Conservation (phyloP, 2,113 vertebrate genomes). For the Callionymus lyra region DNA sequence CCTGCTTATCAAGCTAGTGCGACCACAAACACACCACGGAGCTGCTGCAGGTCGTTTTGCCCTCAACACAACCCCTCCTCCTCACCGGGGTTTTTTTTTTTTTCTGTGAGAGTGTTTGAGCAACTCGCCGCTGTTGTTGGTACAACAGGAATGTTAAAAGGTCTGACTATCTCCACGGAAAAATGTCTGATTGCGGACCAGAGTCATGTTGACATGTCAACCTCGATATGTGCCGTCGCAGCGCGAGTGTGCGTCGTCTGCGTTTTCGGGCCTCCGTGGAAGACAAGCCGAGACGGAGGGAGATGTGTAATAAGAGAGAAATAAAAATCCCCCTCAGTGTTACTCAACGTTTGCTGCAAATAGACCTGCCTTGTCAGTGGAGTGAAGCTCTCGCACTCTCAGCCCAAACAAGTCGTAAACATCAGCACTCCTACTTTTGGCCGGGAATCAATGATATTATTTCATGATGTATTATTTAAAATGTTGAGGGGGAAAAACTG, state of each 20-base stretch:
- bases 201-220: constrained; percentile 52
- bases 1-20: constrained; percentile 40
- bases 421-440: too few species aligned
- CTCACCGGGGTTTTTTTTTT: not conserved
- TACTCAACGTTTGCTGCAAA: constrained; percentile 35
- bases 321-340: constrained; percentile 34
- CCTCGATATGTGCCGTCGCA: constrained; percentile 22
- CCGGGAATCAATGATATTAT: too few species aligned
- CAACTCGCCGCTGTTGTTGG: constrained; percentile 34
- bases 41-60: constrained; percentile 36
- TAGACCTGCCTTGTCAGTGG: constrained; percentile 27
- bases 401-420: too few species aligned
- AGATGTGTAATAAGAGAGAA: constrained; percentile 30
- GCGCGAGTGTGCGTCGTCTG: not conserved
- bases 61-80: constrained; percentile 17
- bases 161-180: constrained; percentile 51
- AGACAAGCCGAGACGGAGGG: constrained; percentile 6
- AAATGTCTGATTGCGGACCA: constrained; percentile 38
- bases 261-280: constrained; percentile 3
- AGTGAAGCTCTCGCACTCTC: constrained; percentile 8
- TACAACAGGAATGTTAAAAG: constrained; percentile 55
- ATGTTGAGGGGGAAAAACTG: too few species aligned
- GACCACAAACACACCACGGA: constrained; percentile 33
- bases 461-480: too few species aligned
- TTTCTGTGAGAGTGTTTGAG: constrained; percentile 11